These are phyloP conservation scores for Papilio aristodemus DNA, from an alignment of 1,140 invertebrate species.

Conservation along the genomic window DNA sequence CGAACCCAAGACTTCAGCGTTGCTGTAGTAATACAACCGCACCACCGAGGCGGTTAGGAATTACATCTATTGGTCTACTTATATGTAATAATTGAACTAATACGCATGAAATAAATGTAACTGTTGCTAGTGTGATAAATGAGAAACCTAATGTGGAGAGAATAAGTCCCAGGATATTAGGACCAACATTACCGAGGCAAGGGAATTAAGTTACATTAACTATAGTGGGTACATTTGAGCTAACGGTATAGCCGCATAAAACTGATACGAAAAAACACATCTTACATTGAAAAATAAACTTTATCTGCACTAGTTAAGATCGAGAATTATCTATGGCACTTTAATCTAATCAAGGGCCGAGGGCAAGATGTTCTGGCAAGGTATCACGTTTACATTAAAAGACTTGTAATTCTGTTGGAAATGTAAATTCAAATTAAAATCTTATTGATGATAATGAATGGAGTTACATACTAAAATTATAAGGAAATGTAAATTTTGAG, in stretches of 20 bases:
- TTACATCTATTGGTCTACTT: too few relatives aligned
- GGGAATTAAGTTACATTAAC: slow-evolving; percentile 24
- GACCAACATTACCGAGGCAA: neutral
- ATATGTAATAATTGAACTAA: too few relatives aligned
- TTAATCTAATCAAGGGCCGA: slow-evolving; percentile 18
- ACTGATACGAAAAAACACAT: slow-evolving; percentile 10
- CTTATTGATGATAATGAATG: slow-evolving; percentile 5
- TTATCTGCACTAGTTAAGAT: neutral
- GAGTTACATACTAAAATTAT: too few relatives aligned
- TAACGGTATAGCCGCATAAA: slow-evolving; percentile 6
- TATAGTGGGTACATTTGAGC: slow-evolving; percentile 18
- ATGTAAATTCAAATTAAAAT: slow-evolving; percentile 5
- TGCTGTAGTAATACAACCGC: too few relatives aligned
- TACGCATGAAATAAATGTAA: too few relatives aligned
- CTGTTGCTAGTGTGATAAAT: neutral
- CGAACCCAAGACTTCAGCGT: too few relatives aligned
- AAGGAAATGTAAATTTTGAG: too few relatives aligned
- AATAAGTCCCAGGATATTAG: slow-evolving; percentile 15
- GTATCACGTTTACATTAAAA: slow-evolving; percentile 14
- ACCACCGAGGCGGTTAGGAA: too few relatives aligned
- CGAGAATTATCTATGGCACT: neutral
- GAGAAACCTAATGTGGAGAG: slow-evolving; percentile 1
- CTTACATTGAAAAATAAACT: neutral
- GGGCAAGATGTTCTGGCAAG: slow-evolving; percentile 10
- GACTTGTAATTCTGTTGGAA: slow-evolving; percentile 5